Percentiles rank a stretch among this genome's conserved stretches.
These are phyloP conservation scores for Athalia rosae DNA, from an alignment of 2,888 invertebrate species.

Conservation along the genomic window DNA sequence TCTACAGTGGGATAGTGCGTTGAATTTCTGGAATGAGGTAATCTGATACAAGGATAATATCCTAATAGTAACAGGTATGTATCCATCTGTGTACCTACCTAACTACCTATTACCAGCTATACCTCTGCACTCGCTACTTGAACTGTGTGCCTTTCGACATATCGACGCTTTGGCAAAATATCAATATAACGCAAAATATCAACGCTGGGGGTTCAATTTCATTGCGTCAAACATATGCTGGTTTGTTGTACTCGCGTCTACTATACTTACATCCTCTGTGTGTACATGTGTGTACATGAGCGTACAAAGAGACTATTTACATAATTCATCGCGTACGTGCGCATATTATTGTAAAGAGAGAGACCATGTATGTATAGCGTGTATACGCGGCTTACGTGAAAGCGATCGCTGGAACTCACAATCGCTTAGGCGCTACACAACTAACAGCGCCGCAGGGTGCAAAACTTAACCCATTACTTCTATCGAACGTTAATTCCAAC, in stretches of 20 bases:
- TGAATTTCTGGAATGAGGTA: constrained; percentile 15
- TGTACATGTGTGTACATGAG: no score
- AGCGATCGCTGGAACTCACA: not conserved
- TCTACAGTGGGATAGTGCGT: not conserved
- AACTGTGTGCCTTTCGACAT: not conserved
- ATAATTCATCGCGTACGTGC: no score
- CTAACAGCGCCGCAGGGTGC: not conserved
- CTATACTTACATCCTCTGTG: no score
- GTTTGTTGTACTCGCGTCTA: no score
- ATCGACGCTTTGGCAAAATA: not conserved
- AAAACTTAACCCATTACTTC: constrained; percentile 41
- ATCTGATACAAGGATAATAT: constrained; percentile 29
- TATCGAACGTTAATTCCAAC: constrained; percentile 28
- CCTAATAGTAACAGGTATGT: not conserved
- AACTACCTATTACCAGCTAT: no score
- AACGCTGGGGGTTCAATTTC: constrained; percentile 8
- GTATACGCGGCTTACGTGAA: not conserved
- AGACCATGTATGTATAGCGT: no score
- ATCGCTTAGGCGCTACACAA: constrained; percentile 5
- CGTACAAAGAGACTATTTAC: no score
- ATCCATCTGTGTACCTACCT: no score
- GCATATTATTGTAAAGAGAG: no score
- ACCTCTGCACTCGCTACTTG: not conserved
- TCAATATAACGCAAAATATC: constrained; percentile 14
- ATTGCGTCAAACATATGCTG: not conserved